Evolutionary conservation across 2,113 vertebrate species (phyloP).

Genomic region (Nansenia antarctica): DNA sequence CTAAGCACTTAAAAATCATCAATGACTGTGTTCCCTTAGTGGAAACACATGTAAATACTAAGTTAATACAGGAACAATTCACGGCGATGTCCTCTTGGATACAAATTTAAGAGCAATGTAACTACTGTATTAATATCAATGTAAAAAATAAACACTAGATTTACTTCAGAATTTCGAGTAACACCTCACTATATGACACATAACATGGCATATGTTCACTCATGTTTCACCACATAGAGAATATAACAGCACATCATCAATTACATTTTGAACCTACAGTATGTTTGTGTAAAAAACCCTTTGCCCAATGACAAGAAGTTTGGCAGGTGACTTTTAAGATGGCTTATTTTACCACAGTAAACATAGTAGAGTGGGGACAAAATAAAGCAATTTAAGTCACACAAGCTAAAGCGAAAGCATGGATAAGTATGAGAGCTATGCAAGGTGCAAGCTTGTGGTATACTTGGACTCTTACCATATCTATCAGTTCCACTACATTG

Average conservation of each 20-base stretch:
- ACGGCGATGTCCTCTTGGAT: conserved; percentile 36
- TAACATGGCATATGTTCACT: conserved; percentile 38
- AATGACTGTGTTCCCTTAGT: conserved; percentile 41
- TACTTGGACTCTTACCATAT: not conserved
- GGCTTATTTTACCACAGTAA: not conserved
- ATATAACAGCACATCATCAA: conserved; percentile 45
- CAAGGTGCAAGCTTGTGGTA: not conserved
- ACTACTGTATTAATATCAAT: conserved; percentile 66
- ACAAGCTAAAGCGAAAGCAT: not conserved
- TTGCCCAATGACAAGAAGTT: not conserved
- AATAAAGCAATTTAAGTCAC: not conserved
- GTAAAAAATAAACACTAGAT: conserved; percentile 34
- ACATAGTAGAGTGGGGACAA: not conserved
- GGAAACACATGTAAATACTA: conserved; percentile 62
- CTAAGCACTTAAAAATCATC: conserved; percentile 58
- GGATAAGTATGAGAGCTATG: not conserved
- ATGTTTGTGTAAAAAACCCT: not conserved
- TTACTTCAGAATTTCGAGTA: not conserved
- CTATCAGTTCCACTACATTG: not conserved
- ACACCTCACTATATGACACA: conserved; percentile 34
- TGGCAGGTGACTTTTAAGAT: not conserved
- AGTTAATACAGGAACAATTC: conserved; percentile 54
- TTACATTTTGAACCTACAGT: conserved; percentile 11
- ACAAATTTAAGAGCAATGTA: conserved; percentile 54
- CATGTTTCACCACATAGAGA: conserved; percentile 33